phyloP scores from a whole-genome alignment of 2,113 vertebrate species.

The Lates calcarifer region DNA sequence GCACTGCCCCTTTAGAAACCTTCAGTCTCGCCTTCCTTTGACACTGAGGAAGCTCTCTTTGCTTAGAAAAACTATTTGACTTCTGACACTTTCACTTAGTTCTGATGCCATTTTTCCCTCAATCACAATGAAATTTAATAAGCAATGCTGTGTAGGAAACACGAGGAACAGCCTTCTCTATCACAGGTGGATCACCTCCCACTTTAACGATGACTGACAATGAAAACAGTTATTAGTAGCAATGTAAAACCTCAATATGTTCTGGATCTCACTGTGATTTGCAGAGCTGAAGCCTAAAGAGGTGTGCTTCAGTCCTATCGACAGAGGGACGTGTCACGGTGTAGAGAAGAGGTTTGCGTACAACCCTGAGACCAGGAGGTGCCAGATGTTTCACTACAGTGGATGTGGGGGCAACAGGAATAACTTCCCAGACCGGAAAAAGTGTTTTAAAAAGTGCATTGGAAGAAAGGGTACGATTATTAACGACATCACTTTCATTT shows the following conservation, averaged over 20 bases:
- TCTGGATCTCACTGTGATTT: background rate
- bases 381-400: conserved; percentile 87
- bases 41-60: too few species aligned
- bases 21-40: too few species aligned
- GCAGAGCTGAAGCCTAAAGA: conserved; percentile 75
- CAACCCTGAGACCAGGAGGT: conserved; percentile 79
- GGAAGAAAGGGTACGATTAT: conserved; percentile 66
- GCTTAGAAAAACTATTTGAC: too few species aligned
- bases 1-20: too few species aligned
- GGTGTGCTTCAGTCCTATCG: conserved; percentile 80
- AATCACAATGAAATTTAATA: too few species aligned
- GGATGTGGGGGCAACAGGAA: conserved; percentile 95
- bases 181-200: too few species aligned
- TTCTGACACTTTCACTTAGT: too few species aligned
- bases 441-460: conserved; percentile 86
- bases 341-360: conserved; percentile 85
- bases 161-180: too few species aligned
- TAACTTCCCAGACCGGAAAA: conserved; percentile 86
- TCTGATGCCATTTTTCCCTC: too few species aligned
- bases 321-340: conserved; percentile 85
- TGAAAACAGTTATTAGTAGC: background rate
- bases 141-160: too few species aligned
- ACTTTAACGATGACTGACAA: too few species aligned
- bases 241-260: background rate
- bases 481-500: background rate